These are phyloP conservation scores for Penaeus monodon DNA, from an alignment of 2,888 invertebrate genomes.

Conservation along the genomic window DNA sequence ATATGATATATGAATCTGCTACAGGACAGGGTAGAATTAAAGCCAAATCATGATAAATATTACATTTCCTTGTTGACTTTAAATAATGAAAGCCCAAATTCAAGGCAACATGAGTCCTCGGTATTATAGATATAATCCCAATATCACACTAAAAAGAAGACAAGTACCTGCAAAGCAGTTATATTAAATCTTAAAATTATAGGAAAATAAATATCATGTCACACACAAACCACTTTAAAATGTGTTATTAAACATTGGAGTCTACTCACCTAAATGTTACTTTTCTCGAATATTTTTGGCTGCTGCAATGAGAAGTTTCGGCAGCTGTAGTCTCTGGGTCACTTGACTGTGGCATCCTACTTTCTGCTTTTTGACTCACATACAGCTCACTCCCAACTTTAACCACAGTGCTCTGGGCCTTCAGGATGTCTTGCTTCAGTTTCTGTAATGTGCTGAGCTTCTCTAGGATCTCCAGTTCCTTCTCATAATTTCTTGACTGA, in stretches of 20 bases:
- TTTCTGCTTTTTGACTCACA: neutral
- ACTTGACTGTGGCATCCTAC: neutral
- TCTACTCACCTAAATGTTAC: constrained; percentile 18
- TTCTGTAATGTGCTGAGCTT: neutral
- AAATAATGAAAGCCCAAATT: too few species aligned
- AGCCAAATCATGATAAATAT: too few species aligned
- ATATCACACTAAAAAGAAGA: too few species aligned
- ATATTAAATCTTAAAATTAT: too few species aligned
- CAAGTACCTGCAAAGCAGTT: too few species aligned
- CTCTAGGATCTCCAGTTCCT: constrained; percentile 1
- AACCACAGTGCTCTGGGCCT: neutral
- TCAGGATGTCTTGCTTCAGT: constrained; percentile 12
- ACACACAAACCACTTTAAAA: too few species aligned
- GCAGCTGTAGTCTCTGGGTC: neutral
- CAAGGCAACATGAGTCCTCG: too few species aligned
- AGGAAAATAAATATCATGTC: too few species aligned
- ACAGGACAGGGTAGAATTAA: neutral
- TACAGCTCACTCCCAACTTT: neutral
- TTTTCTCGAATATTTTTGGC: neutral
- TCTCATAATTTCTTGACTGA: neutral
- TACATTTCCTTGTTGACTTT: too few species aligned
- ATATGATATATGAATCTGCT: neutral
- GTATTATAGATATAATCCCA: too few species aligned
- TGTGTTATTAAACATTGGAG: too few species aligned
- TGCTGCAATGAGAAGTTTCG: neutral